Evolutionary conservation across 2,113 vertebrate genomes (phyloP).

Genomic region (Triplophysa rosa): DNA sequence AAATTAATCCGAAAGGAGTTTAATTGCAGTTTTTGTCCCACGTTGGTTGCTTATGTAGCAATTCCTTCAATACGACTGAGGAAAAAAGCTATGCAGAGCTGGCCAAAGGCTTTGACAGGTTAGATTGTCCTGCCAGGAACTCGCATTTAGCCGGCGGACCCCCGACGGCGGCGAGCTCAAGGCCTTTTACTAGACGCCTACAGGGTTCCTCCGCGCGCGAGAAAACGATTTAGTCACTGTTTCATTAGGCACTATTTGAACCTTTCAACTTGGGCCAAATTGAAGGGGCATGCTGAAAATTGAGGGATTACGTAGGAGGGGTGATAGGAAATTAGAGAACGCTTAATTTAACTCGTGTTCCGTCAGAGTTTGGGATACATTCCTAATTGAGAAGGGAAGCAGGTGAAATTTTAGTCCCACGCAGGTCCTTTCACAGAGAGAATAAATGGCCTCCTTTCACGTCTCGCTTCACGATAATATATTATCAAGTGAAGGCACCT

Average conservation of each 20-base stretch:
- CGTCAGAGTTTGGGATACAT: conserved; percentile 97
- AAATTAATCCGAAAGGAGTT: conserved; percentile 76
- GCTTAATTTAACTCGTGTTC: conserved; percentile 99
- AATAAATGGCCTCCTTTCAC: conserved; percentile 93
- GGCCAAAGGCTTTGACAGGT: conserved; percentile 78
- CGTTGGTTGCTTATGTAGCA: conserved; percentile 78
- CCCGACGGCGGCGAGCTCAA: conserved; percentile 69
- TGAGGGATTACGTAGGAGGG: conserved; percentile 91
- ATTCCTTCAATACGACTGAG: conserved; percentile 67
- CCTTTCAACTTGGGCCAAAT: conserved; percentile 98
- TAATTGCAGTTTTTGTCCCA: conserved; percentile 83
- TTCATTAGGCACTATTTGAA: conserved; percentile 98
- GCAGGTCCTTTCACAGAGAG: conserved; percentile 87
- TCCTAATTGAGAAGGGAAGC: conserved; percentile 99
- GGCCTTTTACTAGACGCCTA: conserved; percentile 81
- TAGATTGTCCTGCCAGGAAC: conserved; percentile 77
- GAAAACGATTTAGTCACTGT: conserved; percentile 92
- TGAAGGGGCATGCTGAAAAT: conserved; percentile 89
- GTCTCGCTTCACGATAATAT: conserved; percentile 86
- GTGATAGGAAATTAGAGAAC: conserved; percentile 94
- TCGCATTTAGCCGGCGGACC: conserved; percentile 70
- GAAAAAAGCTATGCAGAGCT: conserved; percentile 66
- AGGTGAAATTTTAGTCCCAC: conserved; percentile 96
- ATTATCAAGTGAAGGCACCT: conserved; percentile 89
- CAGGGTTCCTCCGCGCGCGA: conserved; percentile 79